Conservation (phyloP, 1,140 invertebrate genomes). For the Nasonia longicornis region DNA sequence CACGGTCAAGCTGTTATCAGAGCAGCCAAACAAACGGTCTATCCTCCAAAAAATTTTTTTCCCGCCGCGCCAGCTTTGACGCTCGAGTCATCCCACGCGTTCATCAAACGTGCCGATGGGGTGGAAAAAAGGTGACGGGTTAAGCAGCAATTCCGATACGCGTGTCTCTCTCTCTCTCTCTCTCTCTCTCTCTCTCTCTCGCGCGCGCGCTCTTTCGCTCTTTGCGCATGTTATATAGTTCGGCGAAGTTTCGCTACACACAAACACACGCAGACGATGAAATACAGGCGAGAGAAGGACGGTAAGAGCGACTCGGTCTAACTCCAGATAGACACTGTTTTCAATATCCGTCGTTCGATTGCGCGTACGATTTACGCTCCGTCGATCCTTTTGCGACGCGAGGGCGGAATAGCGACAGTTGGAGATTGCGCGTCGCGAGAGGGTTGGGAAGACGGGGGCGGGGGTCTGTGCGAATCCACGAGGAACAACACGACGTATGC, state of each 20-base stretch:
- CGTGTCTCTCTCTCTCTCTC: neutral
- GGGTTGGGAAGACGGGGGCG: no score
- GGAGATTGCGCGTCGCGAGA: neutral
- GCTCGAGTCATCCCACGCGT: neutral
- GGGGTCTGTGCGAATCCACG: no score
- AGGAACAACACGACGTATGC: no score
- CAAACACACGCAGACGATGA: neutral
- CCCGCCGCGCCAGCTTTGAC: neutral
- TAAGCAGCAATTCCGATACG: neutral
- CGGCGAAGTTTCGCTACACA: no score
- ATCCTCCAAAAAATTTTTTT: neutral
- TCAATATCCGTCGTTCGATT: slow-evolving; percentile 21
- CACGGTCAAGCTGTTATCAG: neutral
- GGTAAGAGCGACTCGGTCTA: neutral
- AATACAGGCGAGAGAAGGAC: neutral
- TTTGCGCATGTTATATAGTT: no score
- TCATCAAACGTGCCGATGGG: neutral
- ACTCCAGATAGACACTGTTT: neutral
- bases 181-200: no score
- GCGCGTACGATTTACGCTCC: slow-evolving; percentile 1
- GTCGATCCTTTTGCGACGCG: slow-evolving; percentile 8
- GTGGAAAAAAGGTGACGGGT: neutral
- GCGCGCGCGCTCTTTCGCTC: no score
- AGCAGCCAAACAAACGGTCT: slow-evolving; percentile 25
- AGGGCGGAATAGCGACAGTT: neutral